Conservation (phyloP, 2,113 vertebrate species). For the Rutilus rutilus region DNA sequence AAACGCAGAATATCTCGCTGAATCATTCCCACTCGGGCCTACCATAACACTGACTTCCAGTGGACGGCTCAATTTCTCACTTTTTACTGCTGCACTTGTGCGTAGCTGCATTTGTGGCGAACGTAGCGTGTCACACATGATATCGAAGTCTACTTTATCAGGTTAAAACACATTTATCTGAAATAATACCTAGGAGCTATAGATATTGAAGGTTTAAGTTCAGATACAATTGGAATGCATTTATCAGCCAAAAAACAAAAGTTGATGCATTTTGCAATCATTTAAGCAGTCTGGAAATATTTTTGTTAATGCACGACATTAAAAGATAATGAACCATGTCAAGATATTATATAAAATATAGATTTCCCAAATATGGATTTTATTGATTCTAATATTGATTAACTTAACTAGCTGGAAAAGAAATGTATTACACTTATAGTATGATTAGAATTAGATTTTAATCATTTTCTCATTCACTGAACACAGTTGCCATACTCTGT, state of each 20-base stretch:
- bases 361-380: neutral
- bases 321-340: neutral
- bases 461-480: neutral
- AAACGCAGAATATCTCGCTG: constrained; percentile 77
- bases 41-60: constrained; percentile 68
- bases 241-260: neutral
- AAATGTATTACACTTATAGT: neutral
- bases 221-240: neutral
- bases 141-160: neutral
- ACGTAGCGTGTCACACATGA: constrained; percentile 16
- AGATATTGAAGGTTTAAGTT: neutral
- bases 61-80: constrained; percentile 55
- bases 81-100: constrained; percentile 45
- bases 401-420: neutral
- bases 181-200: neutral
- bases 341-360: neutral
- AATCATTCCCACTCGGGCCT: constrained; percentile 75
- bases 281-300: neutral
- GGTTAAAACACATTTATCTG: neutral
- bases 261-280: neutral
- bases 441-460: neutral
- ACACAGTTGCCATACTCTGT: neutral
- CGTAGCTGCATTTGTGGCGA: constrained; percentile 28
- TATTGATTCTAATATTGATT: neutral
- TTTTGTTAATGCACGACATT: neutral